phyloP scores from a whole-genome alignment of 1,140 invertebrate genomes.

The Aphelenchoides besseyi region DNA sequence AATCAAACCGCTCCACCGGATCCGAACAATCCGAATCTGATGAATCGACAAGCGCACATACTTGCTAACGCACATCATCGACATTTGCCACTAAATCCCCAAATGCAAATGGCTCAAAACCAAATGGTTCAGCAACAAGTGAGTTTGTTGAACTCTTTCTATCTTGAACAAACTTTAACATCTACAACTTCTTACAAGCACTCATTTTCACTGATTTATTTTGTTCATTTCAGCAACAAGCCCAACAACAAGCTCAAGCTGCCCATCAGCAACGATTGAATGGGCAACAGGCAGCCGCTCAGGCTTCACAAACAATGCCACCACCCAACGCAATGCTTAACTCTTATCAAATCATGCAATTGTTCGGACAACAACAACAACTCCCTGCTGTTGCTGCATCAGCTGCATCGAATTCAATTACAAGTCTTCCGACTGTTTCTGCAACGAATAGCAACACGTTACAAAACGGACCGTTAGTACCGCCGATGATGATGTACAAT shows the following conservation, averaged over 20 bases:
- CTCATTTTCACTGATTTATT: neutral
- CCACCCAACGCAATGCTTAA: neutral
- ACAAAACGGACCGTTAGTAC: neutral
- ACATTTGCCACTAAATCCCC: neutral
- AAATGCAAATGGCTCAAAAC: neutral
- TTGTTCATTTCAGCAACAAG: neutral
- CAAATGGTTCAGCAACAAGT: neutral
- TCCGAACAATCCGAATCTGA: neutral
- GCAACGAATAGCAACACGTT: neutral
- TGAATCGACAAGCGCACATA: neutral
- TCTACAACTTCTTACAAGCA: neutral
- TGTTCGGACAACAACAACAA: neutral
- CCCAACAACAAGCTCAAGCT: constrained; percentile 5
- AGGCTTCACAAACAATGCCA: neutral
- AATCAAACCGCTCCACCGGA: neutral
- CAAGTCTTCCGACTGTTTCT: neutral
- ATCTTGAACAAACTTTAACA: no score
- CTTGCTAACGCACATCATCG: neutral
- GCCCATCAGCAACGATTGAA: neutral
- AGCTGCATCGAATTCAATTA: neutral
- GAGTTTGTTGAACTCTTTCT: no score
- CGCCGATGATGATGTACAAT: neutral
- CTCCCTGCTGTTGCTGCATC: neutral
- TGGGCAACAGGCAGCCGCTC: neutral
- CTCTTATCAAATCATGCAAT: neutral